phyloP scores from a whole-genome alignment of 2,797 vertebrate species.

The Galaxias olidus region DNA sequence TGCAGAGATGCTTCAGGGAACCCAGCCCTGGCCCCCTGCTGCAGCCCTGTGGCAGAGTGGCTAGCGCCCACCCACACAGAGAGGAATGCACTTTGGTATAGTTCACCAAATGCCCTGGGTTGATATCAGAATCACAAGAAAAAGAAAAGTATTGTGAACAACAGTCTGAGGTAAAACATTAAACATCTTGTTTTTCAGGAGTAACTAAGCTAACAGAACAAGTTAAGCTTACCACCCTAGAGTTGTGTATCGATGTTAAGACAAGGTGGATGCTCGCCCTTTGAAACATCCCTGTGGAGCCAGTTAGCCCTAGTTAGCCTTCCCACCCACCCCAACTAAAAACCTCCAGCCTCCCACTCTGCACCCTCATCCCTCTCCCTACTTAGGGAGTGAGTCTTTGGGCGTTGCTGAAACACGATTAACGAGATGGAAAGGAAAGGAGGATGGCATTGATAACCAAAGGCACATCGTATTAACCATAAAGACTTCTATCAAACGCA shows the following conservation, averaged over 20 bases:
- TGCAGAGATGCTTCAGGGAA: no score
- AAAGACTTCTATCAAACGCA: constrained; percentile 73
- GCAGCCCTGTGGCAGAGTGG: constrained; percentile 42
- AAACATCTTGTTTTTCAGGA: constrained; percentile 62
- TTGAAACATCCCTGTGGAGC: constrained; percentile 30
- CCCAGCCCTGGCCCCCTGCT: background rate
- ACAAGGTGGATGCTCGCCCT: constrained; percentile 53
- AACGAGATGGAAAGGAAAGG: no score
- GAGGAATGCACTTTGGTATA: constrained; percentile 99
- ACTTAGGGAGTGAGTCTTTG: constrained; percentile 37
- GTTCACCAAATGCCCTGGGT: constrained; percentile 95
- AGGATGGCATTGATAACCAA: constrained; percentile 81
- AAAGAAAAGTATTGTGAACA: constrained; percentile 73
- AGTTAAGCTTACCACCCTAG: constrained; percentile 10
- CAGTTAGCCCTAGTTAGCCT: constrained; percentile 54
- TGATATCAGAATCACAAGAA: constrained; percentile 61
- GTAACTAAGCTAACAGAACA: constrained; percentile 13
- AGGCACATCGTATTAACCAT: constrained; percentile 89
- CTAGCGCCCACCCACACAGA: constrained; percentile 81
- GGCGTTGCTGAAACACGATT: constrained; percentile 40
- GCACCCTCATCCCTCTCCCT: constrained; percentile 24
- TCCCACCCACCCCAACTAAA: no score
- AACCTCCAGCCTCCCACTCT: constrained; percentile 14
- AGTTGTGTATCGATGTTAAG: constrained; percentile 72
- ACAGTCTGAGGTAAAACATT: constrained; percentile 95